phyloP scores from a whole-genome alignment of 2,888 invertebrate genomes.

The Hirtodrosophila trivittata region DNA sequence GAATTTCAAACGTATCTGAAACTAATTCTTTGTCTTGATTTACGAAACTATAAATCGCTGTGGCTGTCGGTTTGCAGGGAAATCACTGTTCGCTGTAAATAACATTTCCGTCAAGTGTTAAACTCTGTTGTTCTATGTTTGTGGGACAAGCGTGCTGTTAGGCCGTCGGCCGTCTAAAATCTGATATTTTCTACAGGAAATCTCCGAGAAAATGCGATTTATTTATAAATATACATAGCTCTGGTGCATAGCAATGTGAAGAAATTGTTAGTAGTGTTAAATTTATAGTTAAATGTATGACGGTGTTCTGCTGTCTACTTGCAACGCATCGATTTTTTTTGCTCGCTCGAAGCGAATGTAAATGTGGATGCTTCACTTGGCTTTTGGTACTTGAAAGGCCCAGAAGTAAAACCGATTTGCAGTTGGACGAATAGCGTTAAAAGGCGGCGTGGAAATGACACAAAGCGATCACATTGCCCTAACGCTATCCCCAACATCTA shows the following conservation, averaged over 20 bases:
- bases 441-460: slow-evolving; percentile 57
- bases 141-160: neutral
- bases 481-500: slow-evolving; percentile 68
- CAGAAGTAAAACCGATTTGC: neutral
- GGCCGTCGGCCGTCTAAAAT: neutral
- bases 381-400: slow-evolving; percentile 1
- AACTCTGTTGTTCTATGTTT: neutral
- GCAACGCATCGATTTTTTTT: slow-evolving; percentile 46
- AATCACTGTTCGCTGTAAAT: neutral
- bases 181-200: slow-evolving; percentile 24
- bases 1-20: too few relatives aligned
- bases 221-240: slow-evolving; percentile 10
- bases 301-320: slow-evolving; percentile 4
- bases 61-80: too few relatives aligned
- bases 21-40: too few relatives aligned
- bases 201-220: slow-evolving; percentile 18
- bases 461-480: slow-evolving; percentile 81
- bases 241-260: slow-evolving; percentile 36
- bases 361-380: slow-evolving; percentile 22
- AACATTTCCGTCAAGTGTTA: neutral
- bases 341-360: slow-evolving; percentile 11
- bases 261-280: slow-evolving; percentile 10
- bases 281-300: slow-evolving; percentile 27
- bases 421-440: slow-evolving; percentile 1
- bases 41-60: too few relatives aligned